Evolutionary conservation across 2,797 vertebrate genomes (phyloP).

Genomic region (Schizopygopsis pylzovi): DNA sequence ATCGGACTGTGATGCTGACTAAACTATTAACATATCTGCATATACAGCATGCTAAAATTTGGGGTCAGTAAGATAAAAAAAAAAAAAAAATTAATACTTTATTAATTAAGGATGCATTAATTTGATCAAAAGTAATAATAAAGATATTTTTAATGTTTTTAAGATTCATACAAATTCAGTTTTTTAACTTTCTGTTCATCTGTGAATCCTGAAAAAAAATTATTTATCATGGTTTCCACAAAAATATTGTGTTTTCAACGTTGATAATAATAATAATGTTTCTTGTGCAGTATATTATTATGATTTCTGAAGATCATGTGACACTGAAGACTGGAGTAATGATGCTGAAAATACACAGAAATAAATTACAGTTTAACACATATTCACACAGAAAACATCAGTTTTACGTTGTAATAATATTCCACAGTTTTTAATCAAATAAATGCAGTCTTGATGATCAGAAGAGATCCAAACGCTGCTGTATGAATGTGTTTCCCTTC

Average conservation of each 20-base stretch:
- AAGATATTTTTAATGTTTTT: neutral
- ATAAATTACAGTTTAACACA: neutral
- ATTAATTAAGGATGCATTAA: neutral
- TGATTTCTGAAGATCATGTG: constrained; percentile 4
- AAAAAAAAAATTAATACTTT: neutral
- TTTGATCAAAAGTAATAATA: neutral
- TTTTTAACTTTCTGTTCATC: neutral
- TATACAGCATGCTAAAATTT: neutral
- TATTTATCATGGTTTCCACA: too few relatives aligned
- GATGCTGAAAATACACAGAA: neutral
- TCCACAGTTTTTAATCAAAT: neutral
- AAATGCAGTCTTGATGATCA: neutral
- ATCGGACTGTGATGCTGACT: neutral
- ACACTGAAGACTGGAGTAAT: neutral
- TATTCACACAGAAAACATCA: neutral
- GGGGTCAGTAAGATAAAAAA: neutral
- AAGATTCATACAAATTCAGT: neutral
- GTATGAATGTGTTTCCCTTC: neutral
- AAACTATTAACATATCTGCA: neutral
- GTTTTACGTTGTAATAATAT: neutral
- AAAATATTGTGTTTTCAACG: too few relatives aligned
- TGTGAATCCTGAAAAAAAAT: too few relatives aligned
- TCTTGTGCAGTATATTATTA: neutral
- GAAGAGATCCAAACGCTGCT: neutral
- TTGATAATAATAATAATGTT: neutral